Evolutionary conservation across 2,113 vertebrate genomes (phyloP).

Genomic region (Pungitius pungitius): DNA sequence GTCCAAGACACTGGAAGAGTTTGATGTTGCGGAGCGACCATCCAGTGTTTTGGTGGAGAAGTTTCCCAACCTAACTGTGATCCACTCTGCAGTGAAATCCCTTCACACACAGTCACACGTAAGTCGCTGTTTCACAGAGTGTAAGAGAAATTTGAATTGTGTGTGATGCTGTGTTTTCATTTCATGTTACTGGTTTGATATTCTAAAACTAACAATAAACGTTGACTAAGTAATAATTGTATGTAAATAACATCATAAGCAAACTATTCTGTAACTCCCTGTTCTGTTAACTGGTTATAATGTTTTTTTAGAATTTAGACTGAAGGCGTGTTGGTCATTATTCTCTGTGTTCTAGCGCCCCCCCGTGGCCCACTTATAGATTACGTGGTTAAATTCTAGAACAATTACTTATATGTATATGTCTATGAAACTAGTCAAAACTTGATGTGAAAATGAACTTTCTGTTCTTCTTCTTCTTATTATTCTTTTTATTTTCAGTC

Average conservation of each 20-base stretch:
- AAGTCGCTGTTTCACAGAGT: conserved; percentile 50
- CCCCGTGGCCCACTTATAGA: conserved; percentile 50
- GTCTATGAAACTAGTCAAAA: not conserved
- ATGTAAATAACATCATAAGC: not conserved
- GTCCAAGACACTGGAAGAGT: conserved; percentile 90
- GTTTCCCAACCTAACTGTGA: conserved; percentile 89
- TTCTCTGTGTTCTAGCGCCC: conserved; percentile 39
- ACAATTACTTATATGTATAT: too few relatives aligned
- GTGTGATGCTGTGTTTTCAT: not conserved
- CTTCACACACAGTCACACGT: conserved; percentile 85
- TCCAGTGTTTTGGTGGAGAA: conserved; percentile 83
- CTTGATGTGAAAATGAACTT: not conserved
- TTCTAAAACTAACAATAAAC: not conserved
- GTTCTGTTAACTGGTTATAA: conserved; percentile 1
- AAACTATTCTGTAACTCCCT: not conserved
- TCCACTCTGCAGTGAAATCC: conserved; percentile 86
- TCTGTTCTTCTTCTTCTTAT: not conserved
- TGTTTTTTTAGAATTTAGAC: not conserved
- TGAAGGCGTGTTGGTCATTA: not conserved
- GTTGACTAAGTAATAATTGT: not conserved
- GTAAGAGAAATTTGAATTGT: not conserved
- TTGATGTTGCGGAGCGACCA: conserved; percentile 90
- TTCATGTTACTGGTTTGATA: not conserved
- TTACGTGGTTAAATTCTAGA: not conserved
- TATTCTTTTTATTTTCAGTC: conserved; percentile 78